These are phyloP conservation scores for Campaea margaritaria DNA, from an alignment of 2,888 invertebrate species.

Conservation along the genomic window DNA sequence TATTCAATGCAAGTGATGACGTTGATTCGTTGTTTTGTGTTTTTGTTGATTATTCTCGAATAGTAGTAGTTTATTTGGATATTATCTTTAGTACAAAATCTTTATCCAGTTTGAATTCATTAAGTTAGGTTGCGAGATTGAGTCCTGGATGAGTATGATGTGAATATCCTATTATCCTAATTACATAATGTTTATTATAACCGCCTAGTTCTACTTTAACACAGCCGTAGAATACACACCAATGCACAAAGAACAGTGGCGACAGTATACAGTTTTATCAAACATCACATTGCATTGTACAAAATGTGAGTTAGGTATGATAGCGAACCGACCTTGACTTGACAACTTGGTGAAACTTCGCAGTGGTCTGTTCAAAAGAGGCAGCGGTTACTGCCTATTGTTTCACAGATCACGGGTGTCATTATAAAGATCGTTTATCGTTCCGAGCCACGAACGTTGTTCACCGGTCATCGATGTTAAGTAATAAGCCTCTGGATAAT, in stretches of 20 bases:
- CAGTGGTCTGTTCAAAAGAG: conserved; percentile 49
- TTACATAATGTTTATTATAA: not conserved
- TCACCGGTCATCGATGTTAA: conserved; percentile 24
- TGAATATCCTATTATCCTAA: too few relatives aligned
- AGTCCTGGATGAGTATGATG: too few relatives aligned
- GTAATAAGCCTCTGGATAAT: conserved; percentile 32
- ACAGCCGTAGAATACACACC: not conserved
- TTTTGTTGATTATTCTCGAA: not conserved
- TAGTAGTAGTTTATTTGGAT: not conserved
- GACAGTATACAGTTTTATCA: not conserved
- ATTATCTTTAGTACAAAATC: too few relatives aligned
- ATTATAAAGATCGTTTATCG: conserved; percentile 53
- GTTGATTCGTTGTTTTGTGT: conserved; percentile 1
- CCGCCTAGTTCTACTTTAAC: not conserved
- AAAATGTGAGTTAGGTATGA: conserved; percentile 14
- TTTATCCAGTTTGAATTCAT: too few relatives aligned
- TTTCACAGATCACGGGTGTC: conserved; percentile 53
- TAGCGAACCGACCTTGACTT: conserved; percentile 24
- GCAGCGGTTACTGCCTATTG: conserved; percentile 58
- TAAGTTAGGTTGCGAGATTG: too few relatives aligned
- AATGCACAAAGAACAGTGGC: not conserved
- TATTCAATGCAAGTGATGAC: conserved; percentile 23
- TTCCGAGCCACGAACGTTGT: conserved; percentile 22
- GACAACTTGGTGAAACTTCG: conserved; percentile 44
- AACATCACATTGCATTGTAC: conserved; percentile 5